Base-by-base conservation (phyloP, 2,113 vertebrate species). In the Reinhardtius hippoglossoides region DNA sequence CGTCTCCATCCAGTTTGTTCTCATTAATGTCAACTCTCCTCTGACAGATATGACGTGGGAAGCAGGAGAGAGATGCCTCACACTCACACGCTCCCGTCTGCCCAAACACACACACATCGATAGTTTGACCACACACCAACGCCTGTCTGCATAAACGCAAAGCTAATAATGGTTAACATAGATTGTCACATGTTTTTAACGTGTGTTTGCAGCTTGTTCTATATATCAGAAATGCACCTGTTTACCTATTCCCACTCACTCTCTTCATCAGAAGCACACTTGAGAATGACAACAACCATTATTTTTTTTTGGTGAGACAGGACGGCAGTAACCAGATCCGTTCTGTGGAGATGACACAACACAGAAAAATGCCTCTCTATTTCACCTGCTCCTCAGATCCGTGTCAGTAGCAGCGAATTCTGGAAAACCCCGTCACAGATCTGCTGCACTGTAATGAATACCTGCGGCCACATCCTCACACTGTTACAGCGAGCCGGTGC, bases 371-470 rank as follows among this genome's bases (percentile, higher is more conserved):
- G 59, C 70, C 21, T 68, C 59, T 58, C 26, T 27, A 64, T 80
- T 83, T 85, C 50, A 84, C 74, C 71, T 76, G 75, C 88, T 83
- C 81, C 73, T 79, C 57, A 40, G 70, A 86, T 87, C 74, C 67
- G 73, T 85, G 79, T 91, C 87, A 89, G 59, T 66, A 62, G 78
- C 77, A 37, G 66, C 12, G 7, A 18, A 27, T 18, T 85, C 55
- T 92, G 91, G 90, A 93, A 93, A 94, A 87, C 84, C 92, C 91
- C 91, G 52, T 87, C 86, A 86, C 52, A 59, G 78, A 90, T 88
- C 82, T 60, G 42, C 35, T 15, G 42, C 26, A 55, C 74, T 67
- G 88, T 87, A 82, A 86, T n/a, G 37, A 68, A 89, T 67, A 89
- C 80, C 78, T 76, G 70, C 5, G 48, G 59, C 65, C 70, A 71